phyloP scores from a whole-genome alignment of 2,888 invertebrate genomes.

The Watsonalla cultraria region DNA sequence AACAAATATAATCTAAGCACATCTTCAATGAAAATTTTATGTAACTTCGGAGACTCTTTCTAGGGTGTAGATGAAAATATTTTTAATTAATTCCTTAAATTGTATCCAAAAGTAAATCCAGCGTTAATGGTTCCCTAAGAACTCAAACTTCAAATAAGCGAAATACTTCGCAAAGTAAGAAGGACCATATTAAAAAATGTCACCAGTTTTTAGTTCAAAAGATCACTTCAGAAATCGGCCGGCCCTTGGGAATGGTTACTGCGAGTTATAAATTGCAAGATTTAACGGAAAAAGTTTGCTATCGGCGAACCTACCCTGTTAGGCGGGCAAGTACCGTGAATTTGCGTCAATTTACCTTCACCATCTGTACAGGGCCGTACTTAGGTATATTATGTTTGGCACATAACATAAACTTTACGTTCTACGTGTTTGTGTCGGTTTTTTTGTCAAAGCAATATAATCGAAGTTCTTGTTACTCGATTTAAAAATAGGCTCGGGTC shows the following conservation, averaged over 20 bases:
- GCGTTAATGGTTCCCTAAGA: too few species aligned
- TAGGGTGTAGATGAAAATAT: too few species aligned
- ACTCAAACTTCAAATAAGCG: too few species aligned
- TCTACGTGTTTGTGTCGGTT: neutral
- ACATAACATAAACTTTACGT: neutral
- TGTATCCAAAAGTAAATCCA: too few species aligned
- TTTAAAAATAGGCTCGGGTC: too few species aligned
- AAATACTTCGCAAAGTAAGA: too few species aligned
- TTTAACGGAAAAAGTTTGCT: constrained; percentile 45
- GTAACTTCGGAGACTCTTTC: too few species aligned
- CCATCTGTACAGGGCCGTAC: constrained; percentile 7
- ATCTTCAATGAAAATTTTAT: too few species aligned
- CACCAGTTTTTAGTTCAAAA: neutral
- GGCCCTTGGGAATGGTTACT: constrained; percentile 13
- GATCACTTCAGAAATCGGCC: neutral
- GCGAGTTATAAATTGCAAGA: constrained; percentile 39
- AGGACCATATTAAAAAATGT: neutral
- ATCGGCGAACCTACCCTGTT: constrained; percentile 24
- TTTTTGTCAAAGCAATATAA: neutral
- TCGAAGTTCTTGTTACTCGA: too few species aligned
- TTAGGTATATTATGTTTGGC: constrained; percentile 4
- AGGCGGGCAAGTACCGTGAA: constrained; percentile 14
- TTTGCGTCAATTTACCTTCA: constrained; percentile 18
- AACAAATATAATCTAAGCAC: too few species aligned
- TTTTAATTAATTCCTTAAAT: too few species aligned